Evolutionary conservation across 2,113 vertebrate species (phyloP), one percentile per base, ranked within the genome.

Genomic region (Charadrius vociferus): DNA sequence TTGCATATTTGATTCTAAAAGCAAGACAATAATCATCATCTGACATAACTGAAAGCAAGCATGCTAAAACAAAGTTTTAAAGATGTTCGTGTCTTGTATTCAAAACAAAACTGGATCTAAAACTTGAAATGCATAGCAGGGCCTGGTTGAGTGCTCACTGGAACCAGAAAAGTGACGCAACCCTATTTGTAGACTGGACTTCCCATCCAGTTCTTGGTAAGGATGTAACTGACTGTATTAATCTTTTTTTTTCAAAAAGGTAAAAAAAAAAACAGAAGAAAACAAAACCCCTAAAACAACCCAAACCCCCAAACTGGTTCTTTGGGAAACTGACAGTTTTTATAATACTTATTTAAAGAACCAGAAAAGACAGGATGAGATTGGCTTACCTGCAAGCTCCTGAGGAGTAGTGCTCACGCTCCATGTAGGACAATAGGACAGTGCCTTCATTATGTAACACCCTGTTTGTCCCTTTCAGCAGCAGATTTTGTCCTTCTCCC

Each of bases 1-100:
- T 91, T 37, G 72, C 75, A 41, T 83, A 43, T 84, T 88, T 67
- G 86, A 6, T 81, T 96, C 86, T 95, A 80, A 93, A 93, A 94
- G 78, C 47, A 84, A 94, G 68, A 47, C 39, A 50, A 11, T 80
- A 52, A 61, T 53, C 74, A 52, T 92, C 39, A 61, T 47, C 72
- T 78, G 72, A 67, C 45, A 83, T 72, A 89, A 86, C 68, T 68
- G 16, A 62, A 39, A 95, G 24, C 24, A 86, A 89, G 90, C 22
- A 12, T 61, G 52, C 47, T 84, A 23, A 79, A 43, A 21, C 58
- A 49, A 71, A 56, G 30, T 49, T 89, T 71, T 73, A 75, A n/a
- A 84, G 62, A n/a, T 81, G 36, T 43, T 90, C 32, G 49, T 61
- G 27, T 36, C 43, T 78, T 41, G 23, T 41, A 19, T 84, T 49